These are phyloP conservation scores for Hypotaenidia okinawae DNA, from an alignment of 2,797 vertebrate species.

Conservation along the genomic window DNA sequence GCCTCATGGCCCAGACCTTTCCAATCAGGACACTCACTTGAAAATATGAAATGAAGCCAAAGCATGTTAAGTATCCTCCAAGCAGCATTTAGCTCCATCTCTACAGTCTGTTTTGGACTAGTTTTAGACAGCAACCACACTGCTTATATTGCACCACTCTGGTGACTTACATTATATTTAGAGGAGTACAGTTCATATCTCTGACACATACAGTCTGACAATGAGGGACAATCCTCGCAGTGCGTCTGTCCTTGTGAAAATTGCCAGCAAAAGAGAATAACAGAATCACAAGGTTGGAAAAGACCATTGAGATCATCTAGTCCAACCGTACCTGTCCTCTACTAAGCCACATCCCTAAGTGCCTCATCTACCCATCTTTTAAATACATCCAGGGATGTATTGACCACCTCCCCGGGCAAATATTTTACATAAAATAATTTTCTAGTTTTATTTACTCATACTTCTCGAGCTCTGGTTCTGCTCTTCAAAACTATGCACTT, in stretches of 20 bases:
- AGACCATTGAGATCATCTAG: too few relatives aligned
- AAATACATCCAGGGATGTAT: too few relatives aligned
- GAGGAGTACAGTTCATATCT: not conserved
- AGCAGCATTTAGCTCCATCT: not conserved
- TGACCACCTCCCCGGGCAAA: too few relatives aligned
- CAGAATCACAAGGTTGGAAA: too few relatives aligned
- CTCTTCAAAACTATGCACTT: not conserved
- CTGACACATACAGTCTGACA: not conserved
- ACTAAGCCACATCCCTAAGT: too few relatives aligned
- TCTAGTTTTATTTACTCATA: not conserved
- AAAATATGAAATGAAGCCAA: not conserved
- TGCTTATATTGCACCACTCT: not conserved
- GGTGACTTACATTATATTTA: not conserved
- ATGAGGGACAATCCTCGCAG: not conserved
- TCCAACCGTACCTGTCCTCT: too few relatives aligned
- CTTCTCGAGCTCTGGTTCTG: not conserved
- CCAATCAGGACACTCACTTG: not conserved
- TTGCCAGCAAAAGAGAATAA: not conserved
- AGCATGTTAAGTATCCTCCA: not conserved
- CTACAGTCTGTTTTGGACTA: not conserved
- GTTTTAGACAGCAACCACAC: not conserved
- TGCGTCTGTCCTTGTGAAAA: not conserved
- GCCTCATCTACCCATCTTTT: too few relatives aligned
- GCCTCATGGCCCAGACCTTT: not conserved
- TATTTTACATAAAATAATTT: not conserved